Evolutionary conservation across 92 coral and sea anemone species (phyloP).

Genomic region (Palythoa caribaeorum): DNA sequence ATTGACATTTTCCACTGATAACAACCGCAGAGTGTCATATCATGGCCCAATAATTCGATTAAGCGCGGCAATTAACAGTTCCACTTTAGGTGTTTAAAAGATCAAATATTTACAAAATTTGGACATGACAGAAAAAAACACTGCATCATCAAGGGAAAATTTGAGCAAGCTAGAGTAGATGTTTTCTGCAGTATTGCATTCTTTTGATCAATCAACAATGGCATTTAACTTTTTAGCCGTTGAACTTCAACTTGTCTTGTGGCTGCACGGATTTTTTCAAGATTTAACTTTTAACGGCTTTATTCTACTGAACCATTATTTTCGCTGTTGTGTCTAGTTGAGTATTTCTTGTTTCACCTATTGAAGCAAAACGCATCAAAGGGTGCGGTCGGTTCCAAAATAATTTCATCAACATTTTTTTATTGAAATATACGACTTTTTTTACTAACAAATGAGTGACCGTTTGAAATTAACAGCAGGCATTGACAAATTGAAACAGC

Average conservation of each 20-base stretch:
- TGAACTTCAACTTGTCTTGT: background rate
- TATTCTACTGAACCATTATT: background rate
- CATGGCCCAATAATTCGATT: conserved; percentile 40
- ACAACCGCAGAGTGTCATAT: conserved; percentile 49
- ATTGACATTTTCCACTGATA: conserved; percentile 46
- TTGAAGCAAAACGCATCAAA: background rate
- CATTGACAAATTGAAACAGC: background rate
- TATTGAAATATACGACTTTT: background rate
- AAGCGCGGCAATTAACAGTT: conserved; percentile 43
- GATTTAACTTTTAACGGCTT: background rate
- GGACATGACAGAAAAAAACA: conserved; percentile 38
- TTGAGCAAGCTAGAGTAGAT: background rate
- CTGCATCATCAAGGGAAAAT: background rate
- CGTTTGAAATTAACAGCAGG: conserved; percentile 8
- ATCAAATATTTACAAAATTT: conserved; percentile 48
- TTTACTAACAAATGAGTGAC: background rate
- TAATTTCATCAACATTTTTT: background rate
- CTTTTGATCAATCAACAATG: background rate
- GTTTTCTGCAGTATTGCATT: background rate
- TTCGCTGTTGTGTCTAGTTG: background rate
- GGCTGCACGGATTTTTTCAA: background rate
- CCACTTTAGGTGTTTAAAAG: conserved; percentile 45
- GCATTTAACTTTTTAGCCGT: background rate
- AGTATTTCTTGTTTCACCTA: background rate
- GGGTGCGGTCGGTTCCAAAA: background rate